phyloP scores from a whole-genome alignment of 2,113 vertebrate genomes.

The Campylorhamphus procurvoides region DNA sequence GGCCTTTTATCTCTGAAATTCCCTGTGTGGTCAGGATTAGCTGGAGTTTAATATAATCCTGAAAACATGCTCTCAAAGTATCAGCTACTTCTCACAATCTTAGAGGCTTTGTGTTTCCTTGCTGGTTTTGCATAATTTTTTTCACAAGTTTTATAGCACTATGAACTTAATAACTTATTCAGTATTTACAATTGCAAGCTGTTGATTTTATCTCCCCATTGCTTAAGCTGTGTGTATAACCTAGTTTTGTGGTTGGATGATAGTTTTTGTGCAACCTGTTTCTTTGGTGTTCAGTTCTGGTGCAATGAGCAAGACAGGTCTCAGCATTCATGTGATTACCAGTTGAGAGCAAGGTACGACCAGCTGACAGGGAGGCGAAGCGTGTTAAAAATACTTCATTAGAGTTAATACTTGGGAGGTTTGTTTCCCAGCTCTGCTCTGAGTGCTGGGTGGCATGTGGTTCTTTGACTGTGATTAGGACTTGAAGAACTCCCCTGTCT shows the following conservation, averaged over 20 bases:
- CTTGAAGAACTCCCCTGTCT: background rate
- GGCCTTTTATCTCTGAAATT: background rate
- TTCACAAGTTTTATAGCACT: background rate
- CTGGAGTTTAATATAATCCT: slow-evolving; percentile 1
- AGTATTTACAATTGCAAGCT: background rate
- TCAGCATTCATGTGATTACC: background rate
- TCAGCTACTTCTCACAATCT: background rate
- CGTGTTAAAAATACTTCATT: background rate
- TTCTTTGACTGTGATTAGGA: background rate
- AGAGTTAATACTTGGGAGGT: background rate
- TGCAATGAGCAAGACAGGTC: background rate
- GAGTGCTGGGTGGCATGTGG: background rate
- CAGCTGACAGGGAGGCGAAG: background rate
- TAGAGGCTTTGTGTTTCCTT: background rate
- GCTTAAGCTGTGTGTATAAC: background rate
- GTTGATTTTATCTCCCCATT: background rate
- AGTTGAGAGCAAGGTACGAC: background rate
- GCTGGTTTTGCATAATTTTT: background rate
- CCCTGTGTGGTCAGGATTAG: background rate
- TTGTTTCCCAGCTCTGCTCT: background rate
- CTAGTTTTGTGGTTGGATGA: background rate
- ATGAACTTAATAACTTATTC: background rate
- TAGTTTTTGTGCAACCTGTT: background rate
- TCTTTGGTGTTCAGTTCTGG: background rate
- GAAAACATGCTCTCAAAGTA: background rate